These are phyloP conservation scores for Xiphias gladius DNA, from an alignment of 2,113 vertebrate species.

Conservation along the genomic window DNA sequence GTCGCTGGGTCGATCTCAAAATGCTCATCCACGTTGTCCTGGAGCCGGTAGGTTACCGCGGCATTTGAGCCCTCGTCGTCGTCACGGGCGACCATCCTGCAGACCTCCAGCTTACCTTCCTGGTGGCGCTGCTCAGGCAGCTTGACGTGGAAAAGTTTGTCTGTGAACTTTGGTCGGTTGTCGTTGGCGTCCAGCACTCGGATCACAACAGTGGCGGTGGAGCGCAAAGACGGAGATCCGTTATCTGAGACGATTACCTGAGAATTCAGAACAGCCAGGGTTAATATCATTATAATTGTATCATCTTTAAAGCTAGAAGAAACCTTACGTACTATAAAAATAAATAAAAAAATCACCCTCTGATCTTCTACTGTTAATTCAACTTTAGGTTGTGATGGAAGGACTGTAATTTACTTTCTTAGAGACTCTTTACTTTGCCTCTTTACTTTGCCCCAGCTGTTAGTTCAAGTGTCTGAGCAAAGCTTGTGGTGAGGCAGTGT, in stretches of 20 bases:
- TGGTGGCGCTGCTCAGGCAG: slow-evolving; percentile 83
- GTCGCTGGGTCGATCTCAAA: slow-evolving; percentile 88
- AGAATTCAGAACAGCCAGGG: neutral
- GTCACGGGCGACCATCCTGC: slow-evolving; percentile 91
- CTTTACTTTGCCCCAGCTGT: no score
- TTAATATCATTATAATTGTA: neutral
- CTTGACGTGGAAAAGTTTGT: slow-evolving; percentile 92
- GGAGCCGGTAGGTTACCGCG: slow-evolving; percentile 89
- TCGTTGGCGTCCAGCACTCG: slow-evolving; percentile 92
- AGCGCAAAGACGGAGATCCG: slow-evolving; percentile 87
- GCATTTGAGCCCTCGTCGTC: slow-evolving; percentile 90
- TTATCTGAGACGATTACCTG: slow-evolving; percentile 94
- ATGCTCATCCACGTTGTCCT: slow-evolving; percentile 81
- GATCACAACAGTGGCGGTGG: slow-evolving; percentile 92
- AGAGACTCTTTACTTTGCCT: no score
- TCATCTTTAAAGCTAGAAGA: neutral
- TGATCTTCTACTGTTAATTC: no score
- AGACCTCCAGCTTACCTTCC: slow-evolving; percentile 75
- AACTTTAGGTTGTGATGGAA: no score
- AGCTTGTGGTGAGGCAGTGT: no score
- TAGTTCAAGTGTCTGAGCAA: no score
- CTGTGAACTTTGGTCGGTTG: slow-evolving; percentile 90
- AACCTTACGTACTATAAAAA: no score
- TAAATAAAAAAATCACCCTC: no score
- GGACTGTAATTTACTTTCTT: no score